phyloP scores from a whole-genome alignment of 2,888 invertebrate species.

The Octonoba sinensis region DNA sequence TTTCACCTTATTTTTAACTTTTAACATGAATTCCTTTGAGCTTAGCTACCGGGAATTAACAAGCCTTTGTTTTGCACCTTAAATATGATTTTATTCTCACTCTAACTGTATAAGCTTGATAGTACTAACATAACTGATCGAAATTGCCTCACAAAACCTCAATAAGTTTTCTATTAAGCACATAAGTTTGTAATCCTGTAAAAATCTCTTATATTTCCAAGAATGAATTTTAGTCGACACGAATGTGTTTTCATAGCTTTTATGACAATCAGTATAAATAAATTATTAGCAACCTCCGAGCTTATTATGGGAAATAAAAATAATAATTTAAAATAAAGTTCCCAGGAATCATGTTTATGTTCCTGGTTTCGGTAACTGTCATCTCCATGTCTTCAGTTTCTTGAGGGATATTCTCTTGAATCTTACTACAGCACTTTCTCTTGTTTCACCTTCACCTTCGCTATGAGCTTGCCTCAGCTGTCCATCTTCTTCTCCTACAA shows the following conservation, averaged over 20 bases:
- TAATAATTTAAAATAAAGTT: too few relatives aligned
- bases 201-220: background rate
- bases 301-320: too few relatives aligned
- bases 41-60: too few relatives aligned
- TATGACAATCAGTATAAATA: too few relatives aligned
- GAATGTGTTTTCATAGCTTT: background rate
- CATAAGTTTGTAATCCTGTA: too few relatives aligned
- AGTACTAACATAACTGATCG: too few relatives aligned
- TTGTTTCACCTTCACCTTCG: slow-evolving; percentile 79
- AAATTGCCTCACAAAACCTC: background rate
- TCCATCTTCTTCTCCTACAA: slow-evolving; percentile 68
- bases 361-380: slow-evolving; percentile 9
- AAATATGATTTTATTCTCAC: background rate
- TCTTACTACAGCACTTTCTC: slow-evolving; percentile 80
- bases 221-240: background rate
- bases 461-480: slow-evolving; percentile 78
- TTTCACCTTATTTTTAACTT: too few relatives aligned
- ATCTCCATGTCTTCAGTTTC: slow-evolving; percentile 81
- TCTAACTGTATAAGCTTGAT: background rate
- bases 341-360: background rate
- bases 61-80: too few relatives aligned
- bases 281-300: too few relatives aligned
- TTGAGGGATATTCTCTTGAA: slow-evolving; percentile 84
- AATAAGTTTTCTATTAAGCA: background rate
- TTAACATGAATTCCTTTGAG: too few relatives aligned